phyloP scores from a whole-genome alignment of 2,797 vertebrate genomes.

The Rhinella marina region DNA sequence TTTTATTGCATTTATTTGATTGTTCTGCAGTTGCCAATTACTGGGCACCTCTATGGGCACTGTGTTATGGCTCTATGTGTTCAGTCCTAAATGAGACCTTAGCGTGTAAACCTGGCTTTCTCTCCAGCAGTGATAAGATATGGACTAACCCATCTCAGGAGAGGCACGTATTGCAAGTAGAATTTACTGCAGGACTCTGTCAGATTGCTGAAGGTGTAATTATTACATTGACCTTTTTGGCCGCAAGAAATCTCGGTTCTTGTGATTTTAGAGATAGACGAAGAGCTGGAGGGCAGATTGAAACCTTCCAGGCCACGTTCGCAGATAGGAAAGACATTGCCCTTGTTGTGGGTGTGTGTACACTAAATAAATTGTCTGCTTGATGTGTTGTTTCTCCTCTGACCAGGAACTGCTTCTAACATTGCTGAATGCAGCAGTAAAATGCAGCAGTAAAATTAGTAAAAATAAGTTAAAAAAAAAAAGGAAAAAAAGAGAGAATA shows the following conservation, averaged over 20 bases:
- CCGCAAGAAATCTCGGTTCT: conserved; percentile 3
- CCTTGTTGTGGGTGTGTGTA: not conserved
- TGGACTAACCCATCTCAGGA: not conserved
- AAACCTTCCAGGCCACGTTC: not conserved
- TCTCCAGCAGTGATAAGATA: not conserved
- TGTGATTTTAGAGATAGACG: not conserved
- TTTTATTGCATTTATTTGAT: no score
- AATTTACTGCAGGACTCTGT: conserved; percentile 17
- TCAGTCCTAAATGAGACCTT: not conserved
- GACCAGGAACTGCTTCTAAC: not conserved
- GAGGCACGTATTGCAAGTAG: not conserved
- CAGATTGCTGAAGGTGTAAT: conserved; percentile 12
- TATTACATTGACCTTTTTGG: conserved; percentile 28
- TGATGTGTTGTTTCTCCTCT: not conserved
- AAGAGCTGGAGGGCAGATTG: conserved; percentile 1
- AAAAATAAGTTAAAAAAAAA: not conserved
- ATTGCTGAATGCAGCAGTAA: not conserved
- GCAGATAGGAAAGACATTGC: not conserved
- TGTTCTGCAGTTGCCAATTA: no score
- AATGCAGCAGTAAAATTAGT: not conserved
- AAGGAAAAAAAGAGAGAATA: not conserved
- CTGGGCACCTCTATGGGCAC: no score
- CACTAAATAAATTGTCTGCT: conserved; percentile 2
- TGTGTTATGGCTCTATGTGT: not conserved
- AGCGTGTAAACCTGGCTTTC: not conserved